These are phyloP conservation scores for Tachystola acroxantha DNA, from an alignment of 2,888 invertebrate species.

Conservation along the genomic window DNA sequence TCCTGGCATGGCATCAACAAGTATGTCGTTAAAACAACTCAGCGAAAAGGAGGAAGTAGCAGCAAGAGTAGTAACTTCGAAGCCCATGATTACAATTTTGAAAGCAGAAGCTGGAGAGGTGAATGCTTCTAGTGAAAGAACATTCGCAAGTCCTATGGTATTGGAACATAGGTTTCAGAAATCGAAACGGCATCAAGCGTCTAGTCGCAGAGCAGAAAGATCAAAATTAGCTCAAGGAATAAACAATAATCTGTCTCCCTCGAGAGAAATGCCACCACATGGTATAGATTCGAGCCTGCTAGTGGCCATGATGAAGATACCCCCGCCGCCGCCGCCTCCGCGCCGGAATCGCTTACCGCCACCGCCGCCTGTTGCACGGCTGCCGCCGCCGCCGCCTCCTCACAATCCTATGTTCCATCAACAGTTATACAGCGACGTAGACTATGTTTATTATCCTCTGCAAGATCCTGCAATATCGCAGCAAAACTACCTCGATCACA, in stretches of 20 bases:
- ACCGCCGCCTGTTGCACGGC: constrained; percentile 80
- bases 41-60: constrained; percentile 81
- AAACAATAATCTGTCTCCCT: constrained; percentile 63
- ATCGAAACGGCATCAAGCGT: constrained; percentile 67
- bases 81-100: constrained; percentile 86
- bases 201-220: constrained; percentile 80
- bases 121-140: constrained; percentile 78
- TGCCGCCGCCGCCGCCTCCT: constrained; percentile 85
- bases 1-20: constrained; percentile 57
- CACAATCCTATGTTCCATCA: constrained; percentile 93
- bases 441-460: constrained; percentile 93
- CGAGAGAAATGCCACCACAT: constrained; percentile 58
- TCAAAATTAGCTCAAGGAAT: constrained; percentile 77
- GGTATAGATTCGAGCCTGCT: constrained; percentile 71
- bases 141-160: constrained; percentile 71
- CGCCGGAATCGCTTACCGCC: constrained; percentile 82
- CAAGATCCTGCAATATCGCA: constrained; percentile 94
- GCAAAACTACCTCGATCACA: constrained; percentile 94
- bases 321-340: constrained; percentile 76
- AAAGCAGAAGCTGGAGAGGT: constrained; percentile 87
- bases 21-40: constrained; percentile 31
- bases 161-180: constrained; percentile 70
- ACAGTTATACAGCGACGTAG: constrained; percentile 93
- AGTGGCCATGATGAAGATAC: constrained; percentile 80
- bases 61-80: constrained; percentile 86